A percentile compares a stretch with the other conserved stretches of the same genome.
These are phyloP conservation scores for Charadrius vociferus DNA, from an alignment of 2,113 vertebrate genomes.

Conservation along the genomic window DNA sequence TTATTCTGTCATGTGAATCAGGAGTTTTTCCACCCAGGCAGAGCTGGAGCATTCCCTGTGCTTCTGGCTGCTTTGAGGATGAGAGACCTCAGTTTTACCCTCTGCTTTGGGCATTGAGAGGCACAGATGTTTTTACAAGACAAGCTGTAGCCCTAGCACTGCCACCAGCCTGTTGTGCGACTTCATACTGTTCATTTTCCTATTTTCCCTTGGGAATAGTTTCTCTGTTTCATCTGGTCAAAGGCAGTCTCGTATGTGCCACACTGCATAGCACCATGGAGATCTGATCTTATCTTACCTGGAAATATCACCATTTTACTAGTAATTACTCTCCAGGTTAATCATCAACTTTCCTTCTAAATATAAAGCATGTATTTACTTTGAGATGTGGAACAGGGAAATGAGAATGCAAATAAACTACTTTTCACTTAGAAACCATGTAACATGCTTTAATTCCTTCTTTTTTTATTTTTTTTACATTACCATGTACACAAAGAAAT, in stretches of 20 bases:
- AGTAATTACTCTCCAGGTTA: neutral
- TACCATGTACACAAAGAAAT: neutral
- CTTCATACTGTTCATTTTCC: neutral
- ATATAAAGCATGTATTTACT: neutral
- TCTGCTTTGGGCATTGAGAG: neutral
- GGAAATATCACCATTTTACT: neutral
- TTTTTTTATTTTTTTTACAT: neutral
- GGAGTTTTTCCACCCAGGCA: fast-evolving
- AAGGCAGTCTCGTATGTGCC: neutral
- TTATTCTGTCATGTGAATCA: fast-evolving
- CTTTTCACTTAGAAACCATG: neutral
- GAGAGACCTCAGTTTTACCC: neutral
- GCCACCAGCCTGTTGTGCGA: neutral
- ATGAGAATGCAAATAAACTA: neutral
- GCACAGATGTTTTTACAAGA: fast-evolving
- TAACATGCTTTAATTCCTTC: neutral
- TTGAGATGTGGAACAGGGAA: neutral
- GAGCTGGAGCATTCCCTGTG: fast-evolving
- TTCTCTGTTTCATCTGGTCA: neutral
- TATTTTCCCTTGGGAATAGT: neutral
- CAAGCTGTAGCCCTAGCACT: neutral
- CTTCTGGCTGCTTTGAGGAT: neutral
- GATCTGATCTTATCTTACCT: neutral
- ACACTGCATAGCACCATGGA: fast-evolving
- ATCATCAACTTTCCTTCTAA: neutral